Conservation (phyloP, 92 coral and sea anemone species). For the Anthopleura xanthogrammica region DNA sequence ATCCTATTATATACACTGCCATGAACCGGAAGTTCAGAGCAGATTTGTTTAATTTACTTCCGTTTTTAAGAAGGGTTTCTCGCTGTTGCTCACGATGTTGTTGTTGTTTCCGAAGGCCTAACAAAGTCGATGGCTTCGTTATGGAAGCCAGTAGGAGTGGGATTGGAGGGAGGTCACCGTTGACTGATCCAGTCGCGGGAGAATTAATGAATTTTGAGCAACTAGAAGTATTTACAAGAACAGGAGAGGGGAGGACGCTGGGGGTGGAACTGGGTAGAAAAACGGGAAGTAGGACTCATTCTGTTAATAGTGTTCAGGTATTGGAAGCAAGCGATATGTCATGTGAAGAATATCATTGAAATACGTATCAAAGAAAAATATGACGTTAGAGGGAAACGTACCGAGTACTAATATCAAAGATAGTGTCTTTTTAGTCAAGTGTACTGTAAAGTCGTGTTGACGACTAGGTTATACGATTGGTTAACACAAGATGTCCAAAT, state of each 20-base stretch:
- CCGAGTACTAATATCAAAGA: too few species aligned
- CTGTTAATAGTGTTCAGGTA: background rate
- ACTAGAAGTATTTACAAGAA: background rate
- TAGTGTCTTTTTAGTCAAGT: too few species aligned
- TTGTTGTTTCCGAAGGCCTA: conserved; percentile 17
- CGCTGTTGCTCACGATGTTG: conserved; percentile 21
- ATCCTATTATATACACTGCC: conserved; percentile 69
- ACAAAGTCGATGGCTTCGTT: conserved; percentile 25
- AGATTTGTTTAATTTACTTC: conserved; percentile 53
- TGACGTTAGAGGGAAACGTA: background rate
- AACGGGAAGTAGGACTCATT: background rate
- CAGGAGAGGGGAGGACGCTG: background rate
- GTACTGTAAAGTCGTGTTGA: too few species aligned
- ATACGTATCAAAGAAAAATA: background rate
- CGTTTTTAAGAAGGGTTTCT: conserved; percentile 21
- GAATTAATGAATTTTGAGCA: background rate
- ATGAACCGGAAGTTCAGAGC: conserved; percentile 80
- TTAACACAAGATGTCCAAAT: too few species aligned
- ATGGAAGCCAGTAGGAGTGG: conserved; percentile 31
- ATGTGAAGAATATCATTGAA: background rate
- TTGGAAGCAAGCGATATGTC: background rate
- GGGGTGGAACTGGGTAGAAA: background rate
- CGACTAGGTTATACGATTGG: too few species aligned
- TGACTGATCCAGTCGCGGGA: conserved; percentile 17
- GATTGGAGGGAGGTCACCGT: background rate